Evolutionary conservation across 2,888 invertebrate species (phyloP), one percentile per base, ranked within the genome.

Genomic region (Furcula furcula): DNA sequence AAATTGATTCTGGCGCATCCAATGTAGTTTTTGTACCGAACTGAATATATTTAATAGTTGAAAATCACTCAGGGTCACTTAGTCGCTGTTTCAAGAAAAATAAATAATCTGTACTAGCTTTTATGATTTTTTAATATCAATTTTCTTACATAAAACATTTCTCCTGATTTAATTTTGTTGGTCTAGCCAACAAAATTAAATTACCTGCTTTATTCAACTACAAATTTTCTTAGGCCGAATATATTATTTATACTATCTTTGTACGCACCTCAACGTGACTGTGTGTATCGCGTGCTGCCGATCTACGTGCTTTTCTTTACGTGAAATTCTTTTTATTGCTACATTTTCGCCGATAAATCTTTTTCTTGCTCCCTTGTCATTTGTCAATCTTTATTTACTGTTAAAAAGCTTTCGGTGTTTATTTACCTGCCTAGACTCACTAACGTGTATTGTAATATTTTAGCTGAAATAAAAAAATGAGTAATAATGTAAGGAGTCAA

Each of bases 321-420:
- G 55, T 55, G 45, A 59, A 70, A 73, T 65, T 51, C 55, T 56
- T 65, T 76, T 76, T 66, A 67, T 63, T 59, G 58, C 59, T 52
- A 65, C 55, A 67, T 71, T 68, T 65, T 57, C 52, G 33, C 34
- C 66, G 49, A 70, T 69, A 76, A 77, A 78, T 76, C 65, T 71
- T 48, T 63, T 52, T 40, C 42, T 62, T 64, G 47, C 50, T 54
- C 49, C 46, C 40, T 34, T 65, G 67, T 78, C 75, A 73, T 77
- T 78, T 75, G 81, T 78, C 81, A 79, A 75, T 80, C 78, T 72
- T 67, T 72, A 74, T 80, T 75, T 68, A 62, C 56, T 51, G 65
- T 60, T 70, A 65, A 76, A 76, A 72, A 64, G 63, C 64, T 75
- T 75, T 69, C 46, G 37, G 39, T 34, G 47, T 46, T 53, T 54